phyloP scores from a whole-genome alignment of 2,113 vertebrate species.

The Oriolus oriolus region DNA sequence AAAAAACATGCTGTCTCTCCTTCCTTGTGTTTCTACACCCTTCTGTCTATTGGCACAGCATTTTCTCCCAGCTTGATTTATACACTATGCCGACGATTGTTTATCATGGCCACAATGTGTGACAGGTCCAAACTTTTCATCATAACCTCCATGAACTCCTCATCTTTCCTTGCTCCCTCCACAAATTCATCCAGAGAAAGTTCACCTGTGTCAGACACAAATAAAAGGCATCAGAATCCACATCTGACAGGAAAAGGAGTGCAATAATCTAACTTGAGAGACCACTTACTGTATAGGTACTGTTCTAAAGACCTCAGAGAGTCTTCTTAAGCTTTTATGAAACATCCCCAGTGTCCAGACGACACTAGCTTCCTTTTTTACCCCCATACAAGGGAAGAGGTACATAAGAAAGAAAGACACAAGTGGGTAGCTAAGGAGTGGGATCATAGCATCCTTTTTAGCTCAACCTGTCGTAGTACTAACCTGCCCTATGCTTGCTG shows the following conservation, averaged over 20 bases:
- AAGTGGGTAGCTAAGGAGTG: background rate
- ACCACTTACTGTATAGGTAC: background rate
- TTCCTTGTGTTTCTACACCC: background rate
- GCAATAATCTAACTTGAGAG: background rate
- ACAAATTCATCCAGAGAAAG: constrained; percentile 90
- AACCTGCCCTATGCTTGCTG: background rate
- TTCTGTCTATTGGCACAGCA: background rate
- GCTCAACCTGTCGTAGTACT: background rate
- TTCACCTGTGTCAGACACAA: constrained; percentile 74
- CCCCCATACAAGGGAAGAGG: background rate
- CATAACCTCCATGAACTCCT: constrained; percentile 90
- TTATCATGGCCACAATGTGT: constrained; percentile 88
- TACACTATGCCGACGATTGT: constrained; percentile 80
- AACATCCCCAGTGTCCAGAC: background rate
- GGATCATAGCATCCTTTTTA: background rate
- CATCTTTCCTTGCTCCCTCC: constrained; percentile 81
- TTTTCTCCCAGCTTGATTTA: constrained; percentile 31
- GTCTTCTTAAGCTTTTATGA: background rate
- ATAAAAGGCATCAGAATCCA: background rate
- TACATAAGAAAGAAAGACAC: background rate
- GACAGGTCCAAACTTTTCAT: constrained; percentile 86
- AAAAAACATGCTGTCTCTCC: background rate
- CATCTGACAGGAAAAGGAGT: background rate
- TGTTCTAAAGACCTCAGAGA: background rate
- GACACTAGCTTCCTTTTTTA: background rate